Percentiles rank a stretch among this genome's conserved stretches.
These are phyloP conservation scores for Sternarchorhynchus goeldii DNA, from an alignment of 2,797 vertebrate species.

Conservation along the genomic window DNA sequence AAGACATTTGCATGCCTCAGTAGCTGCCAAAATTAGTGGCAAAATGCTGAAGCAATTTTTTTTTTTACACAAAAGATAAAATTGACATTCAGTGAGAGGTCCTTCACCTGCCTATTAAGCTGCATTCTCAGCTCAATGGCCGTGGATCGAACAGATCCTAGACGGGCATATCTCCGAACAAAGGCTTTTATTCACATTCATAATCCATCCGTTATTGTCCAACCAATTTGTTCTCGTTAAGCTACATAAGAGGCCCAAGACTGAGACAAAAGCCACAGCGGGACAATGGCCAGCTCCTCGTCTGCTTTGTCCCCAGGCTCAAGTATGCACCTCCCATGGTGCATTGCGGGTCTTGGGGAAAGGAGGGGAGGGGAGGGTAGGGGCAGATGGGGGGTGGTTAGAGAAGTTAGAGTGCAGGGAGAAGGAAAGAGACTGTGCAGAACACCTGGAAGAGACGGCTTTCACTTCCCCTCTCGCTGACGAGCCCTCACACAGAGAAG, in stretches of 20 bases:
- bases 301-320: constrained; percentile 71
- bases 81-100: constrained; percentile 78
- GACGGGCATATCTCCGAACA: constrained; percentile 75
- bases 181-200: constrained; percentile 80
- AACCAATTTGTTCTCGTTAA: constrained; percentile 96
- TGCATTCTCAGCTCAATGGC: constrained; percentile 74
- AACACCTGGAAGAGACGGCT: constrained; percentile 72
- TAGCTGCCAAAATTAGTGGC: constrained; percentile 9
- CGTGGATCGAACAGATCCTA: constrained; percentile 79
- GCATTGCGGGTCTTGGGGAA: constrained; percentile 68
- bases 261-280: constrained; percentile 82
- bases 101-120: constrained; percentile 83
- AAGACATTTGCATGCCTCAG: neutral
- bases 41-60: constrained; percentile 13
- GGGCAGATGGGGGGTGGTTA: constrained; percentile 43
- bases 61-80: constrained; percentile 61
- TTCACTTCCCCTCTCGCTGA: constrained; percentile 62
- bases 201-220: constrained; percentile 87
- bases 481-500: constrained; percentile 61
- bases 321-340: constrained; percentile 75
- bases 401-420: constrained; percentile 68
- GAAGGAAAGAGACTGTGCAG: constrained; percentile 60
- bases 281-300: constrained; percentile 79
- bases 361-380: too few species aligned
- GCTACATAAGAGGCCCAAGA: constrained; percentile 85